Percentiles rank a stretch among this genome's conserved stretches.
phyloP scores from a whole-genome alignment of 1,140 invertebrate genomes.

The Aricia agestis region DNA sequence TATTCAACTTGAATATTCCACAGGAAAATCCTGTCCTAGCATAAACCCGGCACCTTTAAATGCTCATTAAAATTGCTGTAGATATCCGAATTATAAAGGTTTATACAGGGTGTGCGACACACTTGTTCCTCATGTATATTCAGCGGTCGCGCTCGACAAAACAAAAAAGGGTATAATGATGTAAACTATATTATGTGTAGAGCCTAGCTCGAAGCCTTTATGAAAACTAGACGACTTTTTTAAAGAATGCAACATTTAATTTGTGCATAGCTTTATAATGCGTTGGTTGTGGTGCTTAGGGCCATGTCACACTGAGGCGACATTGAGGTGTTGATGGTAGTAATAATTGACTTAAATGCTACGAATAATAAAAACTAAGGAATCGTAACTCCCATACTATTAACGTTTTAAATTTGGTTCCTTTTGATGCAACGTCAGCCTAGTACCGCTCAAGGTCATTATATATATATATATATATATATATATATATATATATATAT shows the following conservation, averaged over 20 bases:
- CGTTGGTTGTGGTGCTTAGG: background rate
- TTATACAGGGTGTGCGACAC: slow-evolving; percentile 10
- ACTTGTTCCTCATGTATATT: slow-evolving; percentile 15
- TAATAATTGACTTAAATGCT: no score
- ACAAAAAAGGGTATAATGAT: slow-evolving; percentile 15
- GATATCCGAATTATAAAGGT: slow-evolving; percentile 4
- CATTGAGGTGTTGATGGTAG: no score
- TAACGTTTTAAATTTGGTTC: no score
- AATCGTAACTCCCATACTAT: no score
- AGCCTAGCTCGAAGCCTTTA: background rate
- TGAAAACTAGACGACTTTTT: background rate
- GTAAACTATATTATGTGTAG: slow-evolving; percentile 7
- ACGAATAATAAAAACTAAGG: no score
- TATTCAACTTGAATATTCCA: background rate
- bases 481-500: no score
- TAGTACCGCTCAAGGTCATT: no score
- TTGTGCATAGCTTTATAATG: background rate
- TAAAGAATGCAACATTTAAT: slow-evolving; percentile 7
- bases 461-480: no score
- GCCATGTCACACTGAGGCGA: no score
- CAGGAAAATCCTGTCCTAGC: background rate
- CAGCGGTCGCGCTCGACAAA: slow-evolving; percentile 2
- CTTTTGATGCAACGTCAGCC: no score
- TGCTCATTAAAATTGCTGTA: background rate
- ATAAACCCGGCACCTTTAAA: background rate